phyloP scores from a whole-genome alignment of 2,888 invertebrate genomes.

The Acleris cristana region DNA sequence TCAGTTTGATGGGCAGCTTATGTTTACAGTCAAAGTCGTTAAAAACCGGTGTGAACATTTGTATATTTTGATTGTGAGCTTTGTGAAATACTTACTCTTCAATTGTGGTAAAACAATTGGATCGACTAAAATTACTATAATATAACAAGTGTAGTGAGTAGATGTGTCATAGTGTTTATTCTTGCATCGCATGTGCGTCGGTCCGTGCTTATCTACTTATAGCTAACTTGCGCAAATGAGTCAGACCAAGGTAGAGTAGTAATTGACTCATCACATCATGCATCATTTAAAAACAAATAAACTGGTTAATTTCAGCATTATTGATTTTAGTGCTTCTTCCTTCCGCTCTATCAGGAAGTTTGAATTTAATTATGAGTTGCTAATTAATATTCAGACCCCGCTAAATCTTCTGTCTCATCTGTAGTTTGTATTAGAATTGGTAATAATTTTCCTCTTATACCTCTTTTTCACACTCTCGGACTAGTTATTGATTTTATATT shows the following conservation, averaged over 20 bases:
- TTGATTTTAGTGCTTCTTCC: background rate
- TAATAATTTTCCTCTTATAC: too few relatives aligned
- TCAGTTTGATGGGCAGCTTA: slow-evolving; percentile 37
- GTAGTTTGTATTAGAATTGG: too few relatives aligned
- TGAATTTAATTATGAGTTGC: background rate
- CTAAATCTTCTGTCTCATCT: background rate
- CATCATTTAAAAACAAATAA: slow-evolving; percentile 29
- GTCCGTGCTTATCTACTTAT: slow-evolving; percentile 46
- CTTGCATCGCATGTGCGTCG: slow-evolving; percentile 44
- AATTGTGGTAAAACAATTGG: slow-evolving; percentile 49
- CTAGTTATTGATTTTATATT: slow-evolving; percentile 16
- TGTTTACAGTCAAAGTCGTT: slow-evolving; percentile 36
- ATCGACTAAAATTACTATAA: slow-evolving; percentile 50
- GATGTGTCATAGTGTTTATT: slow-evolving; percentile 72
- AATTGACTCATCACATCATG: slow-evolving; percentile 59
- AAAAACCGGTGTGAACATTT: slow-evolving; percentile 29
- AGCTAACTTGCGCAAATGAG: slow-evolving; percentile 62
- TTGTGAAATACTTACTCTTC: slow-evolving; percentile 33
- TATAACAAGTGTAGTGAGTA: slow-evolving; percentile 18
- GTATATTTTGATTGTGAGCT: slow-evolving; percentile 32
- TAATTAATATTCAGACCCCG: background rate
- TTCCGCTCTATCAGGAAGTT: background rate
- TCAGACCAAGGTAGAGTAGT: slow-evolving; percentile 64
- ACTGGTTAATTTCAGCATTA: background rate
- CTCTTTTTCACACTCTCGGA: background rate